A percentile compares a stretch with the other conserved stretches of the same genome.
Evolutionary conservation across 2,113 vertebrate species (phyloP).

Genomic region (Pollachius pollachius): DNA sequence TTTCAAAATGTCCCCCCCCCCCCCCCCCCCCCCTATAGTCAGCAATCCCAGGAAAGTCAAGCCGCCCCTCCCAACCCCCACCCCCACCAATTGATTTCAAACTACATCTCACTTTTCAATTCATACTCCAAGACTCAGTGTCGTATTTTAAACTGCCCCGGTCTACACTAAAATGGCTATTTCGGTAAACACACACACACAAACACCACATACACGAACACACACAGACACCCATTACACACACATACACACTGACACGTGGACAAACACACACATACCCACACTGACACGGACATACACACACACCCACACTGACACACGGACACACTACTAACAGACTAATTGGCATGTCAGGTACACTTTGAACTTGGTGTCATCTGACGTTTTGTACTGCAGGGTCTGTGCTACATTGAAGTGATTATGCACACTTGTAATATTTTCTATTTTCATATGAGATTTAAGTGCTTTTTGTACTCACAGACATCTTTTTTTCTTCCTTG

Average conservation of each 20-base stretch:
- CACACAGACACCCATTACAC: not conserved
- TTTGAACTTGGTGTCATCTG: slow-evolving; percentile 66
- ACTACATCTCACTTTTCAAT: slow-evolving; percentile 43
- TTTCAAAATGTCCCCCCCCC: slow-evolving; percentile 28
- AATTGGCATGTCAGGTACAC: slow-evolving; percentile 71
- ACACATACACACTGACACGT: not conserved
- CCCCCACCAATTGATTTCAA: slow-evolving; percentile 35
- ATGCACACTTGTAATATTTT: slow-evolving; percentile 80
- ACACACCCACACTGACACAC: not conserved
- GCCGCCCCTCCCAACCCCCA: slow-evolving; percentile 45
- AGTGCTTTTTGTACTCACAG: slow-evolving; percentile 76
- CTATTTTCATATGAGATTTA: slow-evolving; percentile 79
- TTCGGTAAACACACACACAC: slow-evolving; percentile 42
- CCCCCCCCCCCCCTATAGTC: slow-evolving; percentile 19
- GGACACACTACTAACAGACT: slow-evolving; percentile 1
- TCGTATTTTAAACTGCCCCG: slow-evolving; percentile 58
- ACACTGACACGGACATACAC: not conserved
- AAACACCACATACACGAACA: slow-evolving; percentile 15
- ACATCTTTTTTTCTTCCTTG: slow-evolving; percentile 72
- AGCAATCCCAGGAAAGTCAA: slow-evolving; percentile 49
- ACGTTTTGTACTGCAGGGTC: slow-evolving; percentile 75
- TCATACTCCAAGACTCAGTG: slow-evolving; percentile 44
- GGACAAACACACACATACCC: slow-evolving; percentile 15
- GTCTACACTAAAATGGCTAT: slow-evolving; percentile 45
- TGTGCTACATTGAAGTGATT: slow-evolving; percentile 72